Base-by-base conservation (phyloP, 2,888 invertebrate genomes). In the Mimachlamys varia region DNA sequence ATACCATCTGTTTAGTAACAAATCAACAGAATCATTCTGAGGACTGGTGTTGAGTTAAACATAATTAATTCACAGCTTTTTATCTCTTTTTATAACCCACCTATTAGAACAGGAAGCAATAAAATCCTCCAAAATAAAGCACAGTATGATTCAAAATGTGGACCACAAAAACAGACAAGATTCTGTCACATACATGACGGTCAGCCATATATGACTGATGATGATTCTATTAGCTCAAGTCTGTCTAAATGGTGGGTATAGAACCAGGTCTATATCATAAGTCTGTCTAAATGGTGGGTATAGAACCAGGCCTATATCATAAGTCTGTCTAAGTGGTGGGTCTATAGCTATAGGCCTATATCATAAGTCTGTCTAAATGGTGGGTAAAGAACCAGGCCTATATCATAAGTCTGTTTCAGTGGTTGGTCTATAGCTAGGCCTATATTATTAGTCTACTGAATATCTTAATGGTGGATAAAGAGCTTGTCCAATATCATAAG, bases 31-130 rank as follows among this genome's bases (percentile, higher is more conserved):
- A 76, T 76, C 27, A 33, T 76, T 33, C 76, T 76, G 33, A 76
- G 13, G 76, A 33, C 76, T 10, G 76, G 27, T 76, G 76, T 10
- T 76, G 76, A 76, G 33, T 33, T 76, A 33, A 76, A 76, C 12
- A 76, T 76, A 76, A 27, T 76, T 76, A 76, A 76, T 76, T 76
- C 76, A 76, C 76, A 76, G 76, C 33, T 76, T 76, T 76, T 33
- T 76, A 76, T 76, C 76, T 76, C 33, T 76, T 33, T 76, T 76
- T 22, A 27, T 27, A 76, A 33, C 33, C 76, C 76, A 76, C 33
- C 76, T 76, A 76, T 76, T 33, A 76, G 33, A 33, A 76, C 27
- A 10, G 76, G 33, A 27, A 76, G 76, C 76, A 76, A 76, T 76
- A 33, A 76, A 76, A 7, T 12, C 12, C 27, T 76, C 76, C 76